A percentile compares a stretch with the other conserved stretches of the same genome.
These are phyloP conservation scores for Jordanella pulchra DNA, from an alignment of 2,797 vertebrate genomes.

Conservation along the genomic window DNA sequence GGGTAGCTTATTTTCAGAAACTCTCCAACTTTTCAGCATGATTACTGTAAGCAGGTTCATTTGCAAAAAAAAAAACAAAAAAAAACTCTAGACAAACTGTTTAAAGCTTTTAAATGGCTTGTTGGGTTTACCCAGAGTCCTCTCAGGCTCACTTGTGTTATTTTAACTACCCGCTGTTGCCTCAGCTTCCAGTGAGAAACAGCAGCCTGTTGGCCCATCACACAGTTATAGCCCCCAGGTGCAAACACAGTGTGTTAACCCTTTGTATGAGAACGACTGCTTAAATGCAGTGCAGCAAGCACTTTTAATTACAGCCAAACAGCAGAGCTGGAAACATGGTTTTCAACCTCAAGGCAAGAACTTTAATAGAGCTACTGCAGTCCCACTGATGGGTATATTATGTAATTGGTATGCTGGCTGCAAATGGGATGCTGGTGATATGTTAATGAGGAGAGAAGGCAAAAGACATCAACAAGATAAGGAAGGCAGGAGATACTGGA, in stretches of 20 bases:
- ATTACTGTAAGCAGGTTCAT: conserved; percentile 1
- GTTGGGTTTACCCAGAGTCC: conserved; percentile 14
- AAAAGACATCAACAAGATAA: conserved; percentile 1
- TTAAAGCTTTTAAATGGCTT: conserved; percentile 11
- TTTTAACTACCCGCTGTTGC: conserved; percentile 40
- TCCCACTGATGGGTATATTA: conserved; percentile 46
- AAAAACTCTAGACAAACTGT: background rate
- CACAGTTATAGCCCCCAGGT: conserved; percentile 3
- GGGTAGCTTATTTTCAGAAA: background rate
- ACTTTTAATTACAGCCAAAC: conserved; percentile 53
- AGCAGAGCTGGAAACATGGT: conserved; percentile 30
- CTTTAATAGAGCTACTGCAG: conserved; percentile 33
- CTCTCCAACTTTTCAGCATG: background rate
- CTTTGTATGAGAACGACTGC: conserved; percentile 1
- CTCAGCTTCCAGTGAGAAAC: conserved; percentile 20
- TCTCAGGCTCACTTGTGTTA: conserved; percentile 21
- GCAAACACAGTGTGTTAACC: conserved; percentile 27
- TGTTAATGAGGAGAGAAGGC: conserved; percentile 11
- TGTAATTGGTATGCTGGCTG: conserved; percentile 50
- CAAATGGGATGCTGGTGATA: conserved; percentile 35
- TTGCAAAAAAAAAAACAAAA: conserved; percentile 14
- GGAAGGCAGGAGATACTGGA: background rate
- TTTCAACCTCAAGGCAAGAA: conserved; percentile 39
- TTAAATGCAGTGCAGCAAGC: conserved; percentile 32
- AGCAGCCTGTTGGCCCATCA: conserved; percentile 6